These are phyloP conservation scores for Carapus acus DNA, from an alignment of 2,797 vertebrate species.

Conservation along the genomic window DNA sequence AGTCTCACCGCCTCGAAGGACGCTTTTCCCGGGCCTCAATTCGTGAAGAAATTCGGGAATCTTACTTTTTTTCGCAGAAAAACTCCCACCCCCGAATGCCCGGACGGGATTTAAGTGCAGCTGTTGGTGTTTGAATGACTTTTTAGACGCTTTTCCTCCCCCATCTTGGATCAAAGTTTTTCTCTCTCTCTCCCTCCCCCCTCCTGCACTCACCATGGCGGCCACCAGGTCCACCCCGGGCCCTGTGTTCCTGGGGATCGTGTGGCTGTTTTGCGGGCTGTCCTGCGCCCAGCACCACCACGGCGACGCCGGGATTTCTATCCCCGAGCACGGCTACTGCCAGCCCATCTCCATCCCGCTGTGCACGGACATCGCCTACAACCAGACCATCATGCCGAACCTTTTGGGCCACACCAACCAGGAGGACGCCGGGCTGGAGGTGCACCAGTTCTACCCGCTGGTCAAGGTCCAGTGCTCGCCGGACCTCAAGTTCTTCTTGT, in stretches of 20 bases:
- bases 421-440: constrained; percentile 90
- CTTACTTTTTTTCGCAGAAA: not conserved
- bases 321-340: constrained; percentile 93
- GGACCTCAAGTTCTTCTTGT: constrained; percentile 93
- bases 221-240: constrained; percentile 62
- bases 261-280: constrained; percentile 65
- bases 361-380: constrained; percentile 93
- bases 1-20: constrained; percentile 38
- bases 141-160: constrained; percentile 49
- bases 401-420: constrained; percentile 92
- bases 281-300: constrained; percentile 71
- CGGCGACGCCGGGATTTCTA: constrained; percentile 83
- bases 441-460: constrained; percentile 93
- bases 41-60: constrained; percentile 28
- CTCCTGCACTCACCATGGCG: constrained; percentile 67
- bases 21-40: constrained; percentile 44
- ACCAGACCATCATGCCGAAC: constrained; percentile 95
- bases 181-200: constrained; percentile 48
- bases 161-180: constrained; percentile 68
- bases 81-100: not conserved
- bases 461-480: constrained; percentile 90
- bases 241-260: constrained; percentile 55
- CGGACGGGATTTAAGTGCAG: not conserved
- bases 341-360: constrained; percentile 94
- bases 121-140: constrained; percentile 11